Evolutionary conservation across 2,797 vertebrate genomes (phyloP).

Genomic region (Mionectes olivaceus): DNA sequence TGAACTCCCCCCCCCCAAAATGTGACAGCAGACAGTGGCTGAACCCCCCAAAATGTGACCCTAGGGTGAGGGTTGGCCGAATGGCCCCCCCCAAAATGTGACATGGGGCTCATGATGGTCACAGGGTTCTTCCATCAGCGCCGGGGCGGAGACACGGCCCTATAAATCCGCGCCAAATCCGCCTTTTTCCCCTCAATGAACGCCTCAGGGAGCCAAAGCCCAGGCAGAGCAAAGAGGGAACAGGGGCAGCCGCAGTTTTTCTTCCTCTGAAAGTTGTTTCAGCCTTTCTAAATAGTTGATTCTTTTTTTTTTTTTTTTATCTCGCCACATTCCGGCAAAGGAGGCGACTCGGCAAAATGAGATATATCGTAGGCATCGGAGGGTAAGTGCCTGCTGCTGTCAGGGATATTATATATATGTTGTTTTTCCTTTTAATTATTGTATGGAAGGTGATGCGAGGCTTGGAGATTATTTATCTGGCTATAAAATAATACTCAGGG

Average conservation of each 20-base stretch:
- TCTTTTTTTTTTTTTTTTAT: accelerated
- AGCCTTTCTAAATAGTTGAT: accelerated
- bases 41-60: neutral
- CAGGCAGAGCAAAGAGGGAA: accelerated
- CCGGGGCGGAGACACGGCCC: conserved; percentile 20
- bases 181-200: conserved; percentile 87
- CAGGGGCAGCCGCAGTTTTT: accelerated
- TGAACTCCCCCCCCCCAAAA: neutral
- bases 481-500: neutral
- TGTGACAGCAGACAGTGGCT: neutral
- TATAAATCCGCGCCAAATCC: conserved; percentile 76
- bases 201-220: conserved; percentile 56
- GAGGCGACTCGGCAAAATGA: conserved; percentile 74
- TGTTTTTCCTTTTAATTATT: neutral
- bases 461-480: neutral
- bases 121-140: neutral
- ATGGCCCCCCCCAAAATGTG: neutral
- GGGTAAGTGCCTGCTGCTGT: conserved; percentile 81
- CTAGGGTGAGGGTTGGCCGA: too few relatives aligned
- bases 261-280: accelerated
- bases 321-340: neutral
- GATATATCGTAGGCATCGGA: conserved; percentile 91
- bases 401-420: accelerated
- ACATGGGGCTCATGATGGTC: neutral
- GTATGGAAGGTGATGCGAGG: accelerated